Evolutionary conservation across 2,888 invertebrate species (phyloP).

Genomic region (Drosophila kuntzei): DNA sequence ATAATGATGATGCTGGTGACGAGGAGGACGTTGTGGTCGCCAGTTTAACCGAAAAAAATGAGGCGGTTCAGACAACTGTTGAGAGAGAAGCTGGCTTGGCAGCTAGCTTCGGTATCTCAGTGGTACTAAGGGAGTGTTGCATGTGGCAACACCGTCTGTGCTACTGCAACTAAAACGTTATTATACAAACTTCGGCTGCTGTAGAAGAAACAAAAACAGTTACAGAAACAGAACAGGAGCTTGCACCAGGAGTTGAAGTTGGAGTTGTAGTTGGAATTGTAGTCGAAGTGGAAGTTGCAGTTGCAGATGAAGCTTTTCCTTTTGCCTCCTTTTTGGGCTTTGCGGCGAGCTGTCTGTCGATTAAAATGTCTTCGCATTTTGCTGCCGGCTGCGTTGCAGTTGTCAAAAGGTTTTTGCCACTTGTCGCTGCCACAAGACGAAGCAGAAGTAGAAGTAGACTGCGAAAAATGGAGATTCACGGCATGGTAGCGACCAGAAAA

Average conservation of each 20-base stretch:
- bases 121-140: slow-evolving; percentile 5
- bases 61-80: slow-evolving; percentile 54
- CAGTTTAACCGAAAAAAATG: slow-evolving; percentile 30
- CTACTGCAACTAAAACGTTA: slow-evolving; percentile 40
- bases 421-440: slow-evolving; percentile 37
- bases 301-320: slow-evolving; percentile 5
- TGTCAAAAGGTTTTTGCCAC: slow-evolving; percentile 64
- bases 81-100: slow-evolving; percentile 32
- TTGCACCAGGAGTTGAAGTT: slow-evolving; percentile 8
- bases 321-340: slow-evolving; percentile 17
- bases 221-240: slow-evolving; percentile 20
- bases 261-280: slow-evolving; percentile 7
- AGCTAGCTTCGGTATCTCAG: background rate
- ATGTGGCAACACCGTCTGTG: slow-evolving; percentile 8
- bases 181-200: background rate
- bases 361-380: slow-evolving; percentile 80
- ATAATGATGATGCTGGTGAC: slow-evolving; percentile 5
- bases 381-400: slow-evolving; percentile 70
- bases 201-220: slow-evolving; percentile 5
- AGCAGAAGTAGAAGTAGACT: background rate
- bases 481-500: slow-evolving; percentile 39
- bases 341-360: slow-evolving; percentile 60
- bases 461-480: slow-evolving; percentile 27
- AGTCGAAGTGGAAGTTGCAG: slow-evolving; percentile 9
- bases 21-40: slow-evolving; percentile 22